phyloP scores from a whole-genome alignment of 2,797 vertebrate species.

The Pangasius sanitwongsei region DNA sequence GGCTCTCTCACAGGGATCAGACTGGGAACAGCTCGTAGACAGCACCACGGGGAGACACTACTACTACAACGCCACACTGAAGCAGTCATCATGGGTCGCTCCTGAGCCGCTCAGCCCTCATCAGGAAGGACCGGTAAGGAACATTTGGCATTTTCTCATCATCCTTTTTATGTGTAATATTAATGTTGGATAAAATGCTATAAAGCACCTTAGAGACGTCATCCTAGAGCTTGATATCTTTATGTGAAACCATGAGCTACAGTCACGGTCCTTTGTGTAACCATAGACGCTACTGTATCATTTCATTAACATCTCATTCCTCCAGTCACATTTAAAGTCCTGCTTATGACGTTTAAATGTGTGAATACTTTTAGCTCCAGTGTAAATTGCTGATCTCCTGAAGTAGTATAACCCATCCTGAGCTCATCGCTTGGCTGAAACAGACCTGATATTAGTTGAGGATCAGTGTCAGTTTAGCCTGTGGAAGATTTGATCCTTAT shows the following conservation, averaged over 20 bases:
- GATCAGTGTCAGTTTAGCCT: too few species aligned
- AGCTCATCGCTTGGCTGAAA: not conserved
- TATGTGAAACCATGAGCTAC: not conserved
- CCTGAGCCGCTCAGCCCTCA: constrained; percentile 54
- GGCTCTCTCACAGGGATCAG: constrained; percentile 59
- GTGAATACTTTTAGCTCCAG: too few species aligned
- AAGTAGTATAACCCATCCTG: too few species aligned
- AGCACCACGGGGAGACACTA: constrained; percentile 77
- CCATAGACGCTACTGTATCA: not conserved
- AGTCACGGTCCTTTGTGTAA: not conserved
- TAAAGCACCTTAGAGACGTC: not conserved
- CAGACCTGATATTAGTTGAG: too few species aligned
- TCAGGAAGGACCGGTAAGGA: constrained; percentile 72
- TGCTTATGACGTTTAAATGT: too few species aligned
- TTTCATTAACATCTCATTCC: not conserved
- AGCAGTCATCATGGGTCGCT: constrained; percentile 80
- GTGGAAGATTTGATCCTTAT: not conserved
- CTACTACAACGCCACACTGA: constrained; percentile 80
- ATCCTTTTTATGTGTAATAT: not conserved
- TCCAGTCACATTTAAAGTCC: not conserved
- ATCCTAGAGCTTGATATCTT: not conserved
- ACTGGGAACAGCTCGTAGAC: constrained; percentile 82
- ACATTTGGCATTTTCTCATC: not conserved
- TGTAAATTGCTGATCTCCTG: too few species aligned
- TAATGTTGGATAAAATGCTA: not conserved